Evolutionary conservation across 2,888 invertebrate species (phyloP).

Genomic region (Agrotis puta): DNA sequence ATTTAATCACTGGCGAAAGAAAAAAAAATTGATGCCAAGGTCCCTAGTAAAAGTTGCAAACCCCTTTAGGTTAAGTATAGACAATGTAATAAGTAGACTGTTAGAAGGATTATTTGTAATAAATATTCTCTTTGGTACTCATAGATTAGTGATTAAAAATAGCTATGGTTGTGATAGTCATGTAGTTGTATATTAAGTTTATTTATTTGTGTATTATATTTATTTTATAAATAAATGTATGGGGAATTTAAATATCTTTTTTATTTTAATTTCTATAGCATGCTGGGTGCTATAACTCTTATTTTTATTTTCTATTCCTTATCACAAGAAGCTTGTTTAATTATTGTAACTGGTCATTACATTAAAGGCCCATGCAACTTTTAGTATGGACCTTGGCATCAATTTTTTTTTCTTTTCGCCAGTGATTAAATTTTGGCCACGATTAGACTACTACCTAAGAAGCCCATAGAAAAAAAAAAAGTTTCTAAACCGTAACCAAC

Average conservation of each 20-base stretch:
- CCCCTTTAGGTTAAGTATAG: no score
- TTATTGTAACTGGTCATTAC: not conserved
- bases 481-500: no score
- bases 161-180: slow-evolving; percentile 11
- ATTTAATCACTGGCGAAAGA: no score
- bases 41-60: no score
- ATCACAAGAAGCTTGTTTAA: not conserved
- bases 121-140: not conserved
- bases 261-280: slow-evolving; percentile 32
- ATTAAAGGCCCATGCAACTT: no score
- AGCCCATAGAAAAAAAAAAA: no score
- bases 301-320: not conserved
- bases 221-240: slow-evolving; percentile 34
- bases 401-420: no score
- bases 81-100: no score
- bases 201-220: slow-evolving; percentile 19
- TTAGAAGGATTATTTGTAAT: not conserved
- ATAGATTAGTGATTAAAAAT: not conserved
- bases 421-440: no score
- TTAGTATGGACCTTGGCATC: no score
- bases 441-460: no score
- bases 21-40: no score
- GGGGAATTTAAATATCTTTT: not conserved
- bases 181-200: slow-evolving; percentile 5
- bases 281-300: not conserved